phyloP scores from a whole-genome alignment of 2,888 invertebrate genomes.

The Drosophila antonietae region DNA sequence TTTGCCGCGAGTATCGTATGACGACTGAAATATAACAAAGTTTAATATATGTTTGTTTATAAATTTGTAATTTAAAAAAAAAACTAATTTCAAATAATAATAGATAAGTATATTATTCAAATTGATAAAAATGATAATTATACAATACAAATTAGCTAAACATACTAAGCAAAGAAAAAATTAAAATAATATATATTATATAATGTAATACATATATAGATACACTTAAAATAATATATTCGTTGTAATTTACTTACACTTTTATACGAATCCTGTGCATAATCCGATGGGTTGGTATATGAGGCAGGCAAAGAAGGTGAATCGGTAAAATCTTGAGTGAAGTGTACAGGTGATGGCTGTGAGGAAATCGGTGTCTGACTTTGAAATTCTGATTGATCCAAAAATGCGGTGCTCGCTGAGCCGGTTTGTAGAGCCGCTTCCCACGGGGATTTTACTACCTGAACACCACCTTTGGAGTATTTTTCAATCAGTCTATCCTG shows the following conservation, averaged over 20 bases:
- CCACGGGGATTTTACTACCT: slow-evolving; percentile 89
- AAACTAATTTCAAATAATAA: no score
- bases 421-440: slow-evolving; percentile 90
- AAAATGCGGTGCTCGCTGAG: slow-evolving; percentile 89
- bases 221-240: no score
- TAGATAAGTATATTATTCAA: no score
- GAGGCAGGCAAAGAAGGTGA: background rate
- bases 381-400: slow-evolving; percentile 82
- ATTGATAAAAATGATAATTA: no score
- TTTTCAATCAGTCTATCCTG: slow-evolving; percentile 88
- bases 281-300: background rate
- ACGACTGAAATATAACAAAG: slow-evolving; percentile 13
- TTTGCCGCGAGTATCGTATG: background rate
- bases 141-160: no score
- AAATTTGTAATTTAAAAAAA: background rate
- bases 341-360: slow-evolving; percentile 33
- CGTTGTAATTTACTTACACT: slow-evolving; percentile 22
- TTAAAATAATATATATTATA: no score
- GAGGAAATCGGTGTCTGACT: slow-evolving; percentile 30
- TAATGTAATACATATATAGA: no score
- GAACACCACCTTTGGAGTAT: slow-evolving; percentile 86
- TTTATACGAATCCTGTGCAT: slow-evolving; percentile 16
- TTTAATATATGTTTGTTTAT: background rate
- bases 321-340: slow-evolving; percentile 31
- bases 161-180: no score